Evolutionary conservation across 2,888 invertebrate species (phyloP).

Genomic region (Sarcophaga variegata): DNA sequence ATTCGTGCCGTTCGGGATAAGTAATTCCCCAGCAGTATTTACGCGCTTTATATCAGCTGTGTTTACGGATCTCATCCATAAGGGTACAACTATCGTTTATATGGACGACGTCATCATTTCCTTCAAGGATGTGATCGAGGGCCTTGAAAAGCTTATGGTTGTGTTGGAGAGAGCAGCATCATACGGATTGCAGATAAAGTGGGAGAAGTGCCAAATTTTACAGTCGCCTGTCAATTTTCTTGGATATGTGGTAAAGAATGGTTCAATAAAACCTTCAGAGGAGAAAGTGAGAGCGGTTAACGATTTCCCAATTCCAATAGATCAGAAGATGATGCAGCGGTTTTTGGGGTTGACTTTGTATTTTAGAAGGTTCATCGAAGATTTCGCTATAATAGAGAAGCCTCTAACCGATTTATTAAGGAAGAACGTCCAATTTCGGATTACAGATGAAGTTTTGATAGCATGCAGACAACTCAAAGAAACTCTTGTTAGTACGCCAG

Average conservation of each 20-base stretch:
- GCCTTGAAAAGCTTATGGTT: conserved; percentile 7
- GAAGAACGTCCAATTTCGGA: conserved; percentile 58
- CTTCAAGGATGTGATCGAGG: conserved; percentile 48
- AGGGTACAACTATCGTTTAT: not conserved
- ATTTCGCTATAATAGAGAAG: conserved; percentile 73
- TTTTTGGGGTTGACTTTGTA: conserved; percentile 67
- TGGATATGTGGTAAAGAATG: conserved; percentile 55
- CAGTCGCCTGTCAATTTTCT: conserved; percentile 46
- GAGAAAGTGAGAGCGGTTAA: conserved; percentile 55
- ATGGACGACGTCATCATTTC: conserved; percentile 64
- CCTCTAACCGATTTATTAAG: conserved; percentile 74
- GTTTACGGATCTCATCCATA: not conserved
- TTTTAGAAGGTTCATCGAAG: conserved; percentile 51
- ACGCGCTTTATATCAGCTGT: conserved; percentile 2
- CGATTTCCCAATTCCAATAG: conserved; percentile 52
- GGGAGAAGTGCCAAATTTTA: conserved; percentile 64
- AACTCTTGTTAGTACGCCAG: conserved; percentile 65
- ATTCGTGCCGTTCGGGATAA: conserved; percentile 51
- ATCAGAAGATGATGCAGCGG: conserved; percentile 52
- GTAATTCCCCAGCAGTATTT: conserved; percentile 40
- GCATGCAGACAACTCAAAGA: conserved; percentile 61
- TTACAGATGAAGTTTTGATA: conserved; percentile 42
- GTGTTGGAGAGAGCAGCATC: conserved; percentile 41
- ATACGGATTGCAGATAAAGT: conserved; percentile 55
- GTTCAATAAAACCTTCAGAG: conserved; percentile 56